Base-by-base conservation (phyloP, 2,888 invertebrate species). In the Coenonympha arcania region DNA sequence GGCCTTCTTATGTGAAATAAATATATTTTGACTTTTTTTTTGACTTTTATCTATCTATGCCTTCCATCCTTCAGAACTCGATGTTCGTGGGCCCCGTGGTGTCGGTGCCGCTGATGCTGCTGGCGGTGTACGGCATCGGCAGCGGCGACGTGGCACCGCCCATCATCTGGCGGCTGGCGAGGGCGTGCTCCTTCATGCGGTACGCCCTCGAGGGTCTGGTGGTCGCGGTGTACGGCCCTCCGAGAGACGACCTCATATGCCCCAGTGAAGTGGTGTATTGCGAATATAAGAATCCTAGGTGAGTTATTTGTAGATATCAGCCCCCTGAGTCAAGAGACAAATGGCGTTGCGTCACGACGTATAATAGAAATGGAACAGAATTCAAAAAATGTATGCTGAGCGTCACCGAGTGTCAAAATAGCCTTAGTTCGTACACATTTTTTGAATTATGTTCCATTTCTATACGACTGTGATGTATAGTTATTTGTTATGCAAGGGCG, bases 41-140 rank as follows among this genome's bases (percentile, higher is more conserved):
- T n/a, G n/a, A n/a, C n/a, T n/a, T n/a, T n/a, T n/a, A n/a, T n/a
- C n/a, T n/a, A n/a, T n/a, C n/a, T n/a, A n/a, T n/a, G n/a, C n/a
- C n/a, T n/a, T n/a, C n/a, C n/a, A n/a, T n/a, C n/a, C n/a, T n/a
- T 6, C 79, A 95, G 95, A 95, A 95, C 67, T 91, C 92, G 20
- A 94, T 96, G 77, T 98, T 97, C 74, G 85, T 96, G 62, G 98
- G 96, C 0, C 96, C 98, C 11, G 93, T 94, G 0, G 69, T 93
- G 50, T 89, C 92, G 45, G 96, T 96, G 4, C 97, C 97, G 0
- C 83, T 98, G 8, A 94, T 98, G 89, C 77, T 98, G 48, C 87
- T 97, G 41, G 93, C 96, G 4, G 93, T 92, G 0, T 93, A 94
- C 68, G 94, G 97, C 22, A 92, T 97, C 65, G 97, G 97, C 4